Percentiles rank a stretch among this genome's conserved stretches.
Evolutionary conservation across 2,797 vertebrate species (phyloP).

Genomic region (Gobio occitaniae): DNA sequence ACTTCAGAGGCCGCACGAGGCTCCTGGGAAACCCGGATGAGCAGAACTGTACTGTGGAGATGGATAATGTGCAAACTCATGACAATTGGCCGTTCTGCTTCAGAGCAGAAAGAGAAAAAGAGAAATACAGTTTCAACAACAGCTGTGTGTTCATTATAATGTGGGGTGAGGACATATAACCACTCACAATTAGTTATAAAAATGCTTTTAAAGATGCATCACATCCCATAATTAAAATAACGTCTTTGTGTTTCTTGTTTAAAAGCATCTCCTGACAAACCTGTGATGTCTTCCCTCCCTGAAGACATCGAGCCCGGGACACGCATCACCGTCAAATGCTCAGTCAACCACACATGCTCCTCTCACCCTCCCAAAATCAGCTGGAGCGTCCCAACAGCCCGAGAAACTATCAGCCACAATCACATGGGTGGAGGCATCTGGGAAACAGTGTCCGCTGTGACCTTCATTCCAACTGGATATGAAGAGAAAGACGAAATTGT

Average conservation of each 20-base stretch:
- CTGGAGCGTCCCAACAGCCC: conserved; percentile 65
- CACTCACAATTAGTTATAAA: background rate
- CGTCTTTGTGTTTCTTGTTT: background rate
- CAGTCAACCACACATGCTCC: conserved; percentile 70
- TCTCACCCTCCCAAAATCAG: conserved; percentile 68
- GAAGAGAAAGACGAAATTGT: conserved; percentile 61
- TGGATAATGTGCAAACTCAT: conserved; percentile 70
- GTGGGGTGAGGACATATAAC: conserved; percentile 61
- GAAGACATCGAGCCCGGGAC: conserved; percentile 64
- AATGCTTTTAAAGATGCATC: background rate
- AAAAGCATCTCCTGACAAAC: conserved; percentile 62
- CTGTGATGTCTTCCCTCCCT: conserved; percentile 64
- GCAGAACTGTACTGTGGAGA: too few species aligned
- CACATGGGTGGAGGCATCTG: conserved; percentile 53
- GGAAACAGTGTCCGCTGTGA: conserved; percentile 68
- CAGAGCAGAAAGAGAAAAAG: conserved; percentile 54
- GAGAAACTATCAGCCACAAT: conserved; percentile 45
- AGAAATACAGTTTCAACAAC: conserved; percentile 67
- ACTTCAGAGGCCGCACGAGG: too few species aligned
- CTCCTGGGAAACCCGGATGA: too few species aligned
- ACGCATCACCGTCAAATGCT: conserved; percentile 62
- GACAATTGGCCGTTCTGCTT: conserved; percentile 76
- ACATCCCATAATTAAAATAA: background rate
- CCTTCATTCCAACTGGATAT: conserved; percentile 62
- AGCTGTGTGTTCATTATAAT: conserved; percentile 73